Evolutionary conservation across 2,797 vertebrate species (phyloP), one percentile per base, ranked within the genome.

Genomic region (Cryptoprocta ferox): DNA sequence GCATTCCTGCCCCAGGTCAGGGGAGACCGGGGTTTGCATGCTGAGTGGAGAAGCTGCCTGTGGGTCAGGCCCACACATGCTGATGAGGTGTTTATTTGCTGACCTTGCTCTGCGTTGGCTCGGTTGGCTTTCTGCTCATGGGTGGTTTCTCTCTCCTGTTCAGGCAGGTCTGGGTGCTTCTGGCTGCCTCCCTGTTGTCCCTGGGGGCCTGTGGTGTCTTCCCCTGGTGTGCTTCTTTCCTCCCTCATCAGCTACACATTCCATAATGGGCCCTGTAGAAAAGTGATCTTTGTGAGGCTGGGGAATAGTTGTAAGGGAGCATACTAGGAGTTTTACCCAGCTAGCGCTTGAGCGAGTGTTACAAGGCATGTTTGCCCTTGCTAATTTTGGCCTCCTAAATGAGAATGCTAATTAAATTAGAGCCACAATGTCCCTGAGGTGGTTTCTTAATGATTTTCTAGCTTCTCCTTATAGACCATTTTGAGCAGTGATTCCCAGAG

Each of bases 361-460:
- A 6, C 9, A 9, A 80, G 42, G 32, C n/a, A 1, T 28, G 68
- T 81, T 68, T 42, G 59, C 13, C 48, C 86, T 93, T 66, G 66
- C 1, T 32, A 65, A 82, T 88, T 88, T 91, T 97, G 87, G 94
- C 53, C 91, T 85, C 59, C 12, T 89, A 91, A 90, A 89, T 95
- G 92, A 96, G 91, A 96, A 97, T 81, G 86, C 50, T 96, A 95
- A 95, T 97, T 94, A 61, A 94, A 71, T 94, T 59, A 95, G 45
- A 92, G 89, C 65, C 59, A 68, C 93, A 87, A 71, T 32, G 32
- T 45, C 80, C 82, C 93, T 28, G 79, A 85, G n/a, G 76, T 66
- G 66, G 75, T 82, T 86, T 92, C 92, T 87, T 93, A 73, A 95
- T 93, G 96, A 56, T 73, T 91, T 95, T 73, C 93, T 70, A 87